Evolutionary conservation across 2,113 vertebrate genomes (phyloP).

Genomic region (Rhinichthys klamathensis): DNA sequence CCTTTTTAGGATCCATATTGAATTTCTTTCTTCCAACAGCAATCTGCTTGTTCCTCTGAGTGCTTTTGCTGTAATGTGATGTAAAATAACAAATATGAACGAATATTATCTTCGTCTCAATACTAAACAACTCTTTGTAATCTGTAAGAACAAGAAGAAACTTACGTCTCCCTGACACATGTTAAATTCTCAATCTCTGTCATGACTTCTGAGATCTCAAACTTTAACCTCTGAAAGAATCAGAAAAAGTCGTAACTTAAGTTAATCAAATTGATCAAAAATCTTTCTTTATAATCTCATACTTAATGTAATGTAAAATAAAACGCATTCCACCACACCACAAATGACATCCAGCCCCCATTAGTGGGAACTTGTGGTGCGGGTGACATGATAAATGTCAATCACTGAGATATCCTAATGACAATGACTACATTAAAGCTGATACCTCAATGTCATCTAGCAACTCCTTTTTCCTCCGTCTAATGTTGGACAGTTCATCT

Average conservation of each 20-base stretch:
- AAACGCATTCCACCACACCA: neutral
- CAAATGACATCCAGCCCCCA: neutral
- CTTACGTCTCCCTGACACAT: conserved; percentile 92
- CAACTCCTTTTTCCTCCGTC: conserved; percentile 93
- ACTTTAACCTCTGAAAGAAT: conserved; percentile 89
- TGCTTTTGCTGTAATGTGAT: conserved; percentile 83
- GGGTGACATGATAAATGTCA: neutral
- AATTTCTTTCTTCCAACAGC: conserved; percentile 99
- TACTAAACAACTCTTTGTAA: neutral
- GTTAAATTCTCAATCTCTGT: conserved; percentile 97
- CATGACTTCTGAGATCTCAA: conserved; percentile 98
- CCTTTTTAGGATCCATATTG: conserved; percentile 99
- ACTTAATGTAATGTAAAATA: neutral
- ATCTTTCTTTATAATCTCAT: neutral
- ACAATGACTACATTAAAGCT: neutral
- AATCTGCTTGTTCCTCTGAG: conserved; percentile 96
- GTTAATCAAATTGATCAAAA: neutral
- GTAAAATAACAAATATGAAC: neutral
- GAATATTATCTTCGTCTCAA: neutral
- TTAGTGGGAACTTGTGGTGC: neutral
- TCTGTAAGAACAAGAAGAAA: neutral
- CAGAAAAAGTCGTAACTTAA: conserved; percentile 19
- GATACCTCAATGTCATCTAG: conserved; percentile 97
- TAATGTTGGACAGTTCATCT: conserved; percentile 93
- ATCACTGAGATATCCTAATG: neutral